Base-by-base conservation (phyloP, 2,888 invertebrate genomes). In the Agonum fuliginosum region DNA sequence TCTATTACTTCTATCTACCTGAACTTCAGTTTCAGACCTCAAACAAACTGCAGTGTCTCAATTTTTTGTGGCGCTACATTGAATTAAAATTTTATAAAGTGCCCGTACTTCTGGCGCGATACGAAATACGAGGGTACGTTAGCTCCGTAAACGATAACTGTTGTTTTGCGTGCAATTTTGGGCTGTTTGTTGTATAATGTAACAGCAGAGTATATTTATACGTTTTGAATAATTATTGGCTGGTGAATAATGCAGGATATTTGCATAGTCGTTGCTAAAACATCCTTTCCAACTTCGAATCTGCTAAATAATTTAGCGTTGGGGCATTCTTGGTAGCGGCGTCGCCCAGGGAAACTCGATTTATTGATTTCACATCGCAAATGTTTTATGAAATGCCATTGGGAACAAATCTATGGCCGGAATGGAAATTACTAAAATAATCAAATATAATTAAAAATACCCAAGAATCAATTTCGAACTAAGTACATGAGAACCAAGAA, bases 281-380 rank as follows among this genome's bases (percentile, higher is more conserved):
- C 37, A 37, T 37, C 37, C 37, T 37, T 37, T 37, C 37, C n/a
- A 37, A 37, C 37, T 37, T 37, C 37, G 37, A 37, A 37, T 37
- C 37, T 37, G 37, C 37, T 37, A 37, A 37, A 37, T 37, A 37
- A 37, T 37, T 37, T 37, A 37, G 37, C 37, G 3, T 8, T n/a
- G 8, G 37, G 37, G 37, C n/a, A 37, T 37, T 37, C 37, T n/a
- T n/a, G n/a, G 37, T 37, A 37, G 37, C n/a, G 8, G n/a, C 10
- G 37, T 37, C 12, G 37, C n/a, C n/a, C n/a, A 37, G 37, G n/a
- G 37, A 37, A 37, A 37, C 37, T 37, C 37, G n/a, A 37, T 37
- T 37, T 37, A 37, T 37, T 37, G 37, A 37, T 37, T 37, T 37
- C 37, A 8, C 37, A n/a, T n/a, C 37, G 37, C 12, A 37, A 37